Percentiles rank a stretch among this genome's conserved stretches.
Evolutionary conservation across 2,113 vertebrate species (phyloP).

Genomic region (Sprattus sprattus): DNA sequence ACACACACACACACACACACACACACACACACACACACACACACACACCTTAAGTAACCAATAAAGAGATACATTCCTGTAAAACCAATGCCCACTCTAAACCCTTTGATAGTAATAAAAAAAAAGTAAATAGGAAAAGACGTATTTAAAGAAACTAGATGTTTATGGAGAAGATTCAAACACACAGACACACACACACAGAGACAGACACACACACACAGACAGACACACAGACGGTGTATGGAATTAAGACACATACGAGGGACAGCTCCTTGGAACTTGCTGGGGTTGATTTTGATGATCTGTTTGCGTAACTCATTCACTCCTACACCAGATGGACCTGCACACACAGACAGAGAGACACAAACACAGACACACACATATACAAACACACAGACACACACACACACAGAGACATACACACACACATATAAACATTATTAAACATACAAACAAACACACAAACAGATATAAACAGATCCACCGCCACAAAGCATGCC

Average conservation of each 20-base stretch:
- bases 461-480: neutral
- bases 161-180: neutral
- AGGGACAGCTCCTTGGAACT: slow-evolving; percentile 82
- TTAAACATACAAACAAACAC: neutral
- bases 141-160: neutral
- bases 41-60: neutral
- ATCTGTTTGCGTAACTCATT: slow-evolving; percentile 84
- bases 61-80: neutral
- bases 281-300: slow-evolving; percentile 78
- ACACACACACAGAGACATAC: neutral
- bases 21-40: slow-evolving; percentile 12
- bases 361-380: neutral
- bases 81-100: no score
- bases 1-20: slow-evolving; percentile 7
- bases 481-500: no score
- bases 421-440: slow-evolving; percentile 62
- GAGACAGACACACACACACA: neutral
- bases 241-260: slow-evolving; percentile 69
- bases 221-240: neutral
- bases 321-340: slow-evolving; percentile 88
- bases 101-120: no score
- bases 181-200: neutral
- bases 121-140: neutral
- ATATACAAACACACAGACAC: neutral
- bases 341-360: slow-evolving; percentile 55